A percentile compares a stretch with the other conserved stretches of the same genome.
phyloP scores from a whole-genome alignment of 2,797 vertebrate genomes.

The Yasuhikotakia modesta region DNA sequence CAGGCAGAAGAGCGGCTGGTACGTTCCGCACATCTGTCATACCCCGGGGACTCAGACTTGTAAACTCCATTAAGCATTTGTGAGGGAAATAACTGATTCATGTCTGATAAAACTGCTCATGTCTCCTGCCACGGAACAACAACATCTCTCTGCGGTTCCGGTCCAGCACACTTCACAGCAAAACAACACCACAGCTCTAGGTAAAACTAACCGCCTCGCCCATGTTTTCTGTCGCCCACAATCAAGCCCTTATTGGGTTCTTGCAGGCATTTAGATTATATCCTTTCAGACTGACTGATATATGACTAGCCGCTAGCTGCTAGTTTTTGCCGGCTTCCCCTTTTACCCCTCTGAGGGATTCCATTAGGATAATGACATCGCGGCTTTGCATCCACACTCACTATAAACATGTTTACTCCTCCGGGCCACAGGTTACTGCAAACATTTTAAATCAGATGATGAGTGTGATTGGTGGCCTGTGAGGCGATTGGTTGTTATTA shows the following conservation, averaged over 20 bases:
- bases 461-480: constrained; percentile 51
- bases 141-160: background rate
- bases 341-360: constrained; percentile 39
- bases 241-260: constrained; percentile 36
- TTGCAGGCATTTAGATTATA: constrained; percentile 39
- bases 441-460: constrained; percentile 50
- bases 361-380: constrained; percentile 53
- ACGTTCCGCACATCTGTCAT: constrained; percentile 55
- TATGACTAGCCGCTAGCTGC: constrained; percentile 37
- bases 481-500: constrained; percentile 49
- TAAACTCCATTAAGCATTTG: constrained; percentile 54
- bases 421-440: constrained; percentile 51
- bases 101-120: constrained; percentile 33
- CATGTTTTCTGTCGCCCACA: background rate
- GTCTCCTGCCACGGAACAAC: constrained; percentile 15
- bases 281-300: constrained; percentile 23
- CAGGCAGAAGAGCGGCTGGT: constrained; percentile 42
- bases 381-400: constrained; percentile 36
- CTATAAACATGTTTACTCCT: constrained; percentile 45
- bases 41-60: constrained; percentile 47
- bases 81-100: constrained; percentile 48
- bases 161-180: constrained; percentile 13
- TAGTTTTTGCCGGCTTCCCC: constrained; percentile 43
- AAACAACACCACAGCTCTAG: constrained; percentile 26
- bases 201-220: constrained; percentile 7